These are phyloP conservation scores for Spea bombifrons DNA, from an alignment of 2,113 vertebrate genomes.

Conservation along the genomic window DNA sequence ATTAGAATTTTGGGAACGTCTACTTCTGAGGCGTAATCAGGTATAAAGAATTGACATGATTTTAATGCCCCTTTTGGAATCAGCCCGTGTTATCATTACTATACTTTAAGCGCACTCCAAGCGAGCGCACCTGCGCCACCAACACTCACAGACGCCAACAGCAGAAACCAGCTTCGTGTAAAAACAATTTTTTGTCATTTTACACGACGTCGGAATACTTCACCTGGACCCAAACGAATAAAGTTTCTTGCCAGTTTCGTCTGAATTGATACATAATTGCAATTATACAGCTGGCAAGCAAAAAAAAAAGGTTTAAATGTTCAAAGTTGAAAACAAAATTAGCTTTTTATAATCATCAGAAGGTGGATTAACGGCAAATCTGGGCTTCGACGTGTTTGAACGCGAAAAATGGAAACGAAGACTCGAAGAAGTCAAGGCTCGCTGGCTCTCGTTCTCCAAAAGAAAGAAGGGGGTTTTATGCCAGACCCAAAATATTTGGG, in stretches of 20 bases:
- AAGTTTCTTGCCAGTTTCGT: background rate
- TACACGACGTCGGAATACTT: background rate
- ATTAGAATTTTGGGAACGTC: slow-evolving; percentile 5
- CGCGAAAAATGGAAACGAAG: no score
- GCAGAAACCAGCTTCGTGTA: background rate
- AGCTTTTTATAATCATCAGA: no score
- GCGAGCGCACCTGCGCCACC: slow-evolving; percentile 9
- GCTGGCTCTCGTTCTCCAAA: no score
- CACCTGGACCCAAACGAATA: no score
- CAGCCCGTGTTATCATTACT: background rate
- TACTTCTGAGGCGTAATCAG: background rate
- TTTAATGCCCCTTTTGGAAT: background rate
- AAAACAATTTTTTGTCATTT: background rate
- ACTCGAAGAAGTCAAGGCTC: no score
- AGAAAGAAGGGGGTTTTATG: no score
- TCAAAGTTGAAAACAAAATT: no score
- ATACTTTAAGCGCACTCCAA: background rate
- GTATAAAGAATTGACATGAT: background rate
- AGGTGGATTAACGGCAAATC: no score
- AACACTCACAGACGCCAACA: background rate
- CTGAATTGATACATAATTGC: slow-evolving; percentile 33
- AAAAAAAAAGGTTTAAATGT: background rate
- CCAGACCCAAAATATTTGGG: no score
- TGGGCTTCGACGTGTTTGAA: no score
- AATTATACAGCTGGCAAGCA: slow-evolving; percentile 13